Evolutionary conservation across 2,797 vertebrate species (phyloP).

Genomic region (Pangasius larnaudii): DNA sequence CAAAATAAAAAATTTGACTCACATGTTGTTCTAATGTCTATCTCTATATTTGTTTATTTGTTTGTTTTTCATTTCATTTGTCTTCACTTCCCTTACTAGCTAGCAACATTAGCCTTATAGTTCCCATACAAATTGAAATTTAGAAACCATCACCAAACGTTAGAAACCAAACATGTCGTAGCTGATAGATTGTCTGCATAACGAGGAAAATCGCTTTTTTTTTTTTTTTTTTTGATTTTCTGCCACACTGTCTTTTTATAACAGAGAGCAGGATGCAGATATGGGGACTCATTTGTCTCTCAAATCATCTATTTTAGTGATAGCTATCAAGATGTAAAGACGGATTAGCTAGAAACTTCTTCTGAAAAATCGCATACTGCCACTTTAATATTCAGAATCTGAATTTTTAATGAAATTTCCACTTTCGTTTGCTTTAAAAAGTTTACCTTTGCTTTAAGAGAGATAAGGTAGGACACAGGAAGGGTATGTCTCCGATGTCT

Average conservation of each 20-base stretch:
- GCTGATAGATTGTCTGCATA: background rate
- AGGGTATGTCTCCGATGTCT: slow-evolving; percentile 62
- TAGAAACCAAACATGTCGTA: background rate
- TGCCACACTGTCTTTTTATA: background rate
- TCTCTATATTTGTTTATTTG: background rate
- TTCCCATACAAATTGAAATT: background rate
- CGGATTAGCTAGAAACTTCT: background rate
- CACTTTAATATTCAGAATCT: background rate
- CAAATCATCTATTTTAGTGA: background rate
- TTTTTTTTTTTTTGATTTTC: background rate
- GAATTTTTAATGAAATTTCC: background rate
- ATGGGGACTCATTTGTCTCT: too few species aligned
- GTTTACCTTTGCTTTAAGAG: background rate
- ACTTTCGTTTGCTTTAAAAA: background rate
- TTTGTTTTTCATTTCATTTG: background rate
- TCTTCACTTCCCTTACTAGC: background rate
- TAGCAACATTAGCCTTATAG: background rate
- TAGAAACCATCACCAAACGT: background rate
- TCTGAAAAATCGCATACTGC: background rate
- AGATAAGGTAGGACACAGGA: slow-evolving; percentile 40
- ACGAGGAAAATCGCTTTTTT: too few species aligned
- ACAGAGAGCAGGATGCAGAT: background rate
- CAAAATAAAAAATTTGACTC: background rate
- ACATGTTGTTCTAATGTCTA: background rate
- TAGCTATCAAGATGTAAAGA: background rate